Percentiles rank a stretch among this genome's conserved stretches.
Conservation (phyloP, 2,797 vertebrate genomes). For the Chrysocyon brachyurus region DNA sequence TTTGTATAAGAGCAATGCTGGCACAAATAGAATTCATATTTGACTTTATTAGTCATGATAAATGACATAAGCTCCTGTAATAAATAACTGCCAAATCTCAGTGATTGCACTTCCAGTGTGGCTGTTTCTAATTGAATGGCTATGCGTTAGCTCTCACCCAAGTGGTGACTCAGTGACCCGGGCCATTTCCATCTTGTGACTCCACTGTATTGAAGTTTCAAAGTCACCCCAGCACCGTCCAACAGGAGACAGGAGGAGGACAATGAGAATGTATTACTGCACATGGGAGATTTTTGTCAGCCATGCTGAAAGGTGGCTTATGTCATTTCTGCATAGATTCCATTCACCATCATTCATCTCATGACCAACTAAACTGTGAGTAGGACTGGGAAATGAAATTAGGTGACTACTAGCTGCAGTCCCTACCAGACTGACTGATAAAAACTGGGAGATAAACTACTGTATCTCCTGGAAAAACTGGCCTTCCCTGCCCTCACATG, state of each 20-base stretch:
- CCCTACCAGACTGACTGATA: not conserved
- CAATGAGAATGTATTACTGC: not conserved
- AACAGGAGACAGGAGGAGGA: not conserved
- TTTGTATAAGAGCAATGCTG: not conserved
- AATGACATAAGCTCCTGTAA: slow-evolving; percentile 3
- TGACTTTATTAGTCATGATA: not conserved
- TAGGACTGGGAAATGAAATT: not conserved
- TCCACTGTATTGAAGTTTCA: not conserved
- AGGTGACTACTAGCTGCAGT: not conserved
- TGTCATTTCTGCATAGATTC: not conserved
- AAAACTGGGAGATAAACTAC: not conserved
- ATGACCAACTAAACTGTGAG: not conserved
- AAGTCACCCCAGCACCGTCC: not conserved
- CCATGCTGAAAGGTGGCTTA: not conserved
- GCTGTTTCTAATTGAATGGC: not conserved
- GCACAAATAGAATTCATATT: slow-evolving; percentile 38
- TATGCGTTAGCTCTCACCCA: not conserved
- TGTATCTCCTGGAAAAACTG: not conserved
- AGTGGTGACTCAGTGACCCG: not conserved
- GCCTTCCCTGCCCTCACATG: fast-evolving
- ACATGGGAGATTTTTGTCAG: not conserved
- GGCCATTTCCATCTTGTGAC: not conserved
- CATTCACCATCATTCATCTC: not conserved
- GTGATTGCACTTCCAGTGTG: not conserved
- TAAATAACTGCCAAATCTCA: not conserved